Evolutionary conservation across 2,113 vertebrate genomes (phyloP).

Genomic region (Myanophis thanlyinensis): DNA sequence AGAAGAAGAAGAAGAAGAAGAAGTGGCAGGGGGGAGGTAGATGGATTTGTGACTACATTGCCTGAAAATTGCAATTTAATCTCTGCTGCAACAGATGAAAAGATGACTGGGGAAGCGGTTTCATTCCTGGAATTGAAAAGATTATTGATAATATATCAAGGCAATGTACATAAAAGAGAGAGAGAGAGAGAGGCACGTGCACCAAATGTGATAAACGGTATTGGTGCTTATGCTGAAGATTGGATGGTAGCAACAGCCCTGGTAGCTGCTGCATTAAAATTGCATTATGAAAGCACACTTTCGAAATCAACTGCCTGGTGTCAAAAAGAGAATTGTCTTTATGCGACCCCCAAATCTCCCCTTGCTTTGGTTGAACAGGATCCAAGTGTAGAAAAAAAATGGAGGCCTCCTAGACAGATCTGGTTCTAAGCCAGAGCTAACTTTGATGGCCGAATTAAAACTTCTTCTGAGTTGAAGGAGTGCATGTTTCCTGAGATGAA

Average conservation of each 20-base stretch:
- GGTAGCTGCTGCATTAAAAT: neutral
- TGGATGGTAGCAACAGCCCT: neutral
- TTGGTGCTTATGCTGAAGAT: constrained; percentile 11
- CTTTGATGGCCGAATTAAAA: neutral
- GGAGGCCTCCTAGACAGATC: neutral
- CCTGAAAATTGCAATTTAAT: constrained; percentile 9
- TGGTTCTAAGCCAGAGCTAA: neutral
- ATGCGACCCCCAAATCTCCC: neutral
- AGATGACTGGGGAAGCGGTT: neutral
- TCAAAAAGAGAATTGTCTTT: neutral
- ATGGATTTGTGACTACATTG: neutral
- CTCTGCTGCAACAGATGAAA: neutral
- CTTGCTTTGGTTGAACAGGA: neutral
- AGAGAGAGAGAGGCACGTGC: neutral
- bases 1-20: fast-evolving
- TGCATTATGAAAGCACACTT: neutral
- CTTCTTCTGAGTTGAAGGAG: neutral
- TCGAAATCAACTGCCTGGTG: neutral
- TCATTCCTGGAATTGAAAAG: constrained; percentile 14
- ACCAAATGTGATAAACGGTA: constrained; percentile 16
- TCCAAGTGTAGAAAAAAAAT: neutral
- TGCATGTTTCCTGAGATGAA: neutral
- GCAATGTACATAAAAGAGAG: constrained; percentile 12
- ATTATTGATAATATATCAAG: constrained; percentile 21
- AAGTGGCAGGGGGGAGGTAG: too few species aligned